Evolutionary conservation across 2,113 vertebrate genomes (phyloP).

Genomic region (Aptenodytes forsteri): DNA sequence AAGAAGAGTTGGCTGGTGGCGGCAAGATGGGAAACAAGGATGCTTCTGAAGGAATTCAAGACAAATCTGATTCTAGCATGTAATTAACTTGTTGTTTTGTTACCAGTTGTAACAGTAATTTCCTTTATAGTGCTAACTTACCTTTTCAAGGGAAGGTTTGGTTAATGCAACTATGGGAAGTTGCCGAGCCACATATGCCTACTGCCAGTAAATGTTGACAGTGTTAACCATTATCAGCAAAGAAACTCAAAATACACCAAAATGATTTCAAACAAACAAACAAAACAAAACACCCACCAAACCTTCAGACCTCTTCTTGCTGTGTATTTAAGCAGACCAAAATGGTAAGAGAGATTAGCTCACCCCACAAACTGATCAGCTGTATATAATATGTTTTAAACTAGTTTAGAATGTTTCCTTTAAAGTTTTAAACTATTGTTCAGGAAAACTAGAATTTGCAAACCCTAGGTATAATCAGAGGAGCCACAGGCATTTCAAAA

Average conservation of each 20-base stretch:
- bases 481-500: not conserved
- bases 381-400: not conserved
- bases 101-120: not conserved
- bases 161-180: not conserved
- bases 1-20: not conserved
- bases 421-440: not conserved
- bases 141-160: not conserved
- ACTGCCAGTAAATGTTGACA: not conserved
- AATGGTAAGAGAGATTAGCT: not conserved
- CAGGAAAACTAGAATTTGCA: not conserved
- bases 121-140: not conserved
- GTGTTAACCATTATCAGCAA: not conserved
- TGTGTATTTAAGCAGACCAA: not conserved
- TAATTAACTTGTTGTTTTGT: slow-evolving; percentile 26
- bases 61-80: not conserved
- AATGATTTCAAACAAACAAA: not conserved
- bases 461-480: not conserved
- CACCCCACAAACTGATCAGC: not conserved
- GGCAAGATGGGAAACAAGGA: not conserved
- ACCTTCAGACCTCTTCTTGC: not conserved
- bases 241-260: not conserved
- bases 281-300: not conserved
- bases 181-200: not conserved
- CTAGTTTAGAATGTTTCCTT: not conserved
- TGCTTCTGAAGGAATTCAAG: not conserved